Evolutionary conservation across 2,113 vertebrate genomes (phyloP).

Genomic region (Salvelinus sp.): DNA sequence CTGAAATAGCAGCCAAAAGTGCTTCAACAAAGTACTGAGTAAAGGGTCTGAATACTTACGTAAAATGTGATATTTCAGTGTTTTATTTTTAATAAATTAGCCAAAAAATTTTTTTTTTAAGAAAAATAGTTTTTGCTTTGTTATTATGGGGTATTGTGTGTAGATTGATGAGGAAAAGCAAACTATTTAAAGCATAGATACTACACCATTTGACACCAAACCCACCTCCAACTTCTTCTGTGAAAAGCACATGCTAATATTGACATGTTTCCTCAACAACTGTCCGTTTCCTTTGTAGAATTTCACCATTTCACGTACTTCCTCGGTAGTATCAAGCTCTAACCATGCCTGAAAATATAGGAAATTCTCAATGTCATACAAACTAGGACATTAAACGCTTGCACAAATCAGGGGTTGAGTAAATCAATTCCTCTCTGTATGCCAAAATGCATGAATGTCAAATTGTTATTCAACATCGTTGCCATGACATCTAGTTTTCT

Average conservation of each 20-base stretch:
- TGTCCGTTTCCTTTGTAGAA: constrained; percentile 77
- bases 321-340: constrained; percentile 80
- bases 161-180: no score
- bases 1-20: no score
- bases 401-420: background rate
- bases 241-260: constrained; percentile 78
- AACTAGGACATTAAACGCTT: background rate
- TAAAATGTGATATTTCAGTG: no score
- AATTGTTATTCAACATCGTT: no score
- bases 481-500: no score
- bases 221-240: constrained; percentile 84
- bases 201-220: background rate
- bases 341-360: constrained; percentile 76
- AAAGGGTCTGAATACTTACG: no score
- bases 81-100: no score
- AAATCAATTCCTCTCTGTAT: background rate
- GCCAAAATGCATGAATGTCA: no score
- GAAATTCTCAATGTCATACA: background rate
- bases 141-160: no score
- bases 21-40: no score
- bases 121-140: no score
- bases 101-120: no score
- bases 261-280: constrained; percentile 72
- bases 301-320: constrained; percentile 80
- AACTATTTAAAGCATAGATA: background rate